These are phyloP conservation scores for Siniperca obscura DNA, from an alignment of 2,797 vertebrate genomes.

Conservation along the genomic window DNA sequence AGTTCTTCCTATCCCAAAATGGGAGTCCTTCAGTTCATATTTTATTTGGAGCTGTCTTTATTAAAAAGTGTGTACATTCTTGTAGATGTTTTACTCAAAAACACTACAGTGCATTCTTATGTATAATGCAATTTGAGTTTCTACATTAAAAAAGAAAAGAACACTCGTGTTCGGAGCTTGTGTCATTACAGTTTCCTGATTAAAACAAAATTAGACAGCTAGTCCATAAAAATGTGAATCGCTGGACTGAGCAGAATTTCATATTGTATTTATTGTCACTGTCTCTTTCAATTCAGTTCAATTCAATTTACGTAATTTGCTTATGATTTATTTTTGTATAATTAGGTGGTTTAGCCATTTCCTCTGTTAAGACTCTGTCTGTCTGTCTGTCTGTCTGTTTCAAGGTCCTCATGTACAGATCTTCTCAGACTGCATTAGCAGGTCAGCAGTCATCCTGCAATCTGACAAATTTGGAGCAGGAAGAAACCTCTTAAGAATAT, in stretches of 20 bases:
- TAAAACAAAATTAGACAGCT: neutral
- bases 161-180: neutral
- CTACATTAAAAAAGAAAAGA: neutral
- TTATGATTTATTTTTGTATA: conserved; percentile 6
- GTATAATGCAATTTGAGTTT: neutral
- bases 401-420: conserved; percentile 27
- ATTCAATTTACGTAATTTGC: neutral
- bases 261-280: neutral
- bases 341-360: neutral
- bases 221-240: neutral
- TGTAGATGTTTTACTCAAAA: neutral
- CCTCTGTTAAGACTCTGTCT: neutral
- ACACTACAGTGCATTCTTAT: neutral
- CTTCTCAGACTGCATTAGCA: conserved; percentile 22
- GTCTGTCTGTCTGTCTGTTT: conserved; percentile 4
- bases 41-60: neutral
- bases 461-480: conserved; percentile 17
- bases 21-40: neutral
- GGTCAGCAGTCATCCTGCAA: conserved; percentile 31
- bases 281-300: neutral
- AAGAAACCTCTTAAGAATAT: conserved; percentile 66
- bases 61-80: neutral
- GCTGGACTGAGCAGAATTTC: neutral
- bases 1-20: neutral
- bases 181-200: neutral